Evolutionary conservation across 2,888 invertebrate species (phyloP).

Genomic region (Parnassius smintheus): DNA sequence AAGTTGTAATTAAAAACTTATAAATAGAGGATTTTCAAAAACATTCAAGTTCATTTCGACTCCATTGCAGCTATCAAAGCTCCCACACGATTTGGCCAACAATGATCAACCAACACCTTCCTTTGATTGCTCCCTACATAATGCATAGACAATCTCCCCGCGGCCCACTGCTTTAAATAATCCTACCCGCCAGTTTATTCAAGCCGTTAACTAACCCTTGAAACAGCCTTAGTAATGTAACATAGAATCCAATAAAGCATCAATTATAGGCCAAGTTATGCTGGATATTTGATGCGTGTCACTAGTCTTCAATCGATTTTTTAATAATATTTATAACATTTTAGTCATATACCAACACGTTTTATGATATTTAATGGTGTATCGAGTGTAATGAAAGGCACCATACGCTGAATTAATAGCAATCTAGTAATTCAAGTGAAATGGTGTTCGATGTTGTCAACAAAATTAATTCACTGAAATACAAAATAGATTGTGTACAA

Average conservation of each 20-base stretch:
- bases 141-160: constrained; percentile 58
- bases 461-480: too few species aligned
- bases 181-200: constrained; percentile 40
- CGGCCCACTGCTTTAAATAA: constrained; percentile 54
- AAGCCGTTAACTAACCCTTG: constrained; percentile 35
- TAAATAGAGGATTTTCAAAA: too few species aligned
- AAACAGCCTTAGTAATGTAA: constrained; percentile 22
- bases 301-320: constrained; percentile 67
- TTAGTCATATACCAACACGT: not conserved
- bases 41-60: constrained; percentile 10
- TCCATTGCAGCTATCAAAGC: constrained; percentile 38
- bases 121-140: constrained; percentile 76
- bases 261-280: constrained; percentile 33
- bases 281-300: constrained; percentile 52
- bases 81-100: constrained; percentile 42
- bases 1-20: too few species aligned
- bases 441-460: too few species aligned
- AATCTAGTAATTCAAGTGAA: not conserved
- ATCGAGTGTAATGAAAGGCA: constrained; percentile 2
- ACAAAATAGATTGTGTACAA: too few species aligned
- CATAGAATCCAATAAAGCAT: not conserved
- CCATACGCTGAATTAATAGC: not conserved
- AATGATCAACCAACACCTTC: constrained; percentile 68
- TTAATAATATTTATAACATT: constrained; percentile 24
- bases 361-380: not conserved